Evolutionary conservation across 2,888 invertebrate species (phyloP), one percentile per base, ranked within the genome.

Genomic region (Prenolepis imparis): DNA sequence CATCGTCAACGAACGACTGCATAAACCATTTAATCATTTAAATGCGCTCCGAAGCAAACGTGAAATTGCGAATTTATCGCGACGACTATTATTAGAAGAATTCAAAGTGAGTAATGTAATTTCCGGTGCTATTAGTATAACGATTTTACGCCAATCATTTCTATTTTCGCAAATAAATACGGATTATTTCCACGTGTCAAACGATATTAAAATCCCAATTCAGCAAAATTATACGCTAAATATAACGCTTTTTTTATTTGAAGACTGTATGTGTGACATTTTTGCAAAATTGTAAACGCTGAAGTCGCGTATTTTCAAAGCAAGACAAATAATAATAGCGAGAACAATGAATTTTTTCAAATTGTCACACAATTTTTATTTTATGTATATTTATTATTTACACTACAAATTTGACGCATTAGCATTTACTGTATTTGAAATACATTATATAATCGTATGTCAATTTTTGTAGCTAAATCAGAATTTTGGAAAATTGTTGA

Each of bases 11-110:
- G 32, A 57, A 12, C 41, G 57, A 36, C 32, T 70, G 36, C 21
- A 44, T 48, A 78, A 70, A 78, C 32, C 36, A 78, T 70, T 78
- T 78, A 70, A 78, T 21, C 36, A 78, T 70, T 78, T 78, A 61
- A 78, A 24, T 57, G 28, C 55, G 77, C 55, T 41, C 12, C n/a
- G 36, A 52, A 39, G 57, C 41, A 32, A 68, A 36, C 18, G 66
- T 48, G 59, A 70, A 78, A 78, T 78, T 24, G 44, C 24, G 11
- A 41, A 39, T 55, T 39, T 28, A 55, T 57, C 15, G 15, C 44
- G 5, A n/a, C 6, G 18, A 21, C 11, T 18, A 61, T 80, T 70
- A 36, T 78, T 18, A 44, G 32, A 21, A 32, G 36, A 80, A 70
- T 59, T 59, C 12, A 21, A 59, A 59, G 2, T 44, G 5, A 59